Evolutionary conservation across 2,113 vertebrate genomes (phyloP).

Genomic region (Odontesthes bonariensis): DNA sequence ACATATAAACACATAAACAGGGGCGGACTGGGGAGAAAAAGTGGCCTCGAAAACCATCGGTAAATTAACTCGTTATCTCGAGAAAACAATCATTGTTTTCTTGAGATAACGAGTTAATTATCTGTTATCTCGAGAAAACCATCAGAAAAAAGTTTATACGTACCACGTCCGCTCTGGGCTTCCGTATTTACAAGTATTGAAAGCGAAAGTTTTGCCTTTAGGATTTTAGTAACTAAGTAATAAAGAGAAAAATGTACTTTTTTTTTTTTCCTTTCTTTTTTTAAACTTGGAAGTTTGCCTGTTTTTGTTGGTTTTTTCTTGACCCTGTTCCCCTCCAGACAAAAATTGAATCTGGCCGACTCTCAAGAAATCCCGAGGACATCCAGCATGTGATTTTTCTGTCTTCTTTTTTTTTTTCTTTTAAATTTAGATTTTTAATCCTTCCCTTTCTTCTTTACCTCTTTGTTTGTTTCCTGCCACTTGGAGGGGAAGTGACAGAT

Average conservation of each 20-base stretch:
- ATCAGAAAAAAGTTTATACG: too few species aligned
- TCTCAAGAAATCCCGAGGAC: conserved; percentile 91
- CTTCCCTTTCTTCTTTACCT: neutral
- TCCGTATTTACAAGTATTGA: too few species aligned
- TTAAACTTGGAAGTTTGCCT: neutral
- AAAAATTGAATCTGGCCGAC: conserved; percentile 96
- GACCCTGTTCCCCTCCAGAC: conserved; percentile 83
- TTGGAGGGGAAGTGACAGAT: neutral
- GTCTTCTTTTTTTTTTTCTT: neutral
- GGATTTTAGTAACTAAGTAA: neutral
- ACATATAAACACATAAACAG: too few species aligned
- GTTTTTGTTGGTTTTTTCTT: conserved; percentile 80
- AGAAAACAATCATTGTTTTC: too few species aligned
- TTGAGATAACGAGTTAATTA: too few species aligned
- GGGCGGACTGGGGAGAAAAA: too few species aligned
- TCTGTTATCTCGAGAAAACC: too few species aligned
- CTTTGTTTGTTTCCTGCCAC: conserved; percentile 5
- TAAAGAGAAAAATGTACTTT: too few species aligned
- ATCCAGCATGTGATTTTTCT: conserved; percentile 81
- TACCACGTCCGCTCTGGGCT: too few species aligned
- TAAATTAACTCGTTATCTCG: too few species aligned
- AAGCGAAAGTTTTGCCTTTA: neutral
- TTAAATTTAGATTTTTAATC: too few species aligned
- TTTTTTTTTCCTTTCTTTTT: neutral
- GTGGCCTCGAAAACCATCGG: too few species aligned